Base-by-base conservation (phyloP, 2,888 invertebrate species). In the Tinea trinotella region DNA sequence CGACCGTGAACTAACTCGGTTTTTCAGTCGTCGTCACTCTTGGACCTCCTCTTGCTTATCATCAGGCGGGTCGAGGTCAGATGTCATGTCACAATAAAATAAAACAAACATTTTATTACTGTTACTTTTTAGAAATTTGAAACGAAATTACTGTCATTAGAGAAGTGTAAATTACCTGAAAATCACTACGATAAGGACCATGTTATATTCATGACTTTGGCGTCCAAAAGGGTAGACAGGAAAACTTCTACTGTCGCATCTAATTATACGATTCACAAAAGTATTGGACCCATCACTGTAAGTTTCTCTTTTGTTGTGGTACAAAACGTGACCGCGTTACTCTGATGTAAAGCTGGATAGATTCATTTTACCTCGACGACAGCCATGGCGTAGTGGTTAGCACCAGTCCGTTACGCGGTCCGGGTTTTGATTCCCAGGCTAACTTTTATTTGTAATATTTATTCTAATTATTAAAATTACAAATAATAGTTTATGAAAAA, bases 141-240 rank as follows among this genome's bases (percentile, higher is more conserved):
- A 6, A 50, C 24, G 10, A 50, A 50, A 15, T 15, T 50, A 13
- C 24, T 50, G 1, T 50, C 50, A 9, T 24, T 50, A 13, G 50
- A 50, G 12, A 24, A 24, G 13, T 50, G 50, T 12, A 50, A 50
- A 24, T 2, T 50, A 9, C n/a, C 24, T 24, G 50, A 50, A 22
- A 50, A 50, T 1, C 1, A n/a, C 1, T 50, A 18, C 4, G 50
- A 50, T 24, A 22, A 24, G 24, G 24, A 50, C 1, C 3, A 50
- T 12, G n/a, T 24, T 24, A 22, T 50, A n/a, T 13, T 2, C 22
- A 18, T 50, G 15, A 24, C 20, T 5, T 24, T 50, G 4, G 22
- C 50, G n/a, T 50, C 50, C 1, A 50, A 24, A 13, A 50, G 50
- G 18, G 3, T 50, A 13, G 24, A 50, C 15, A 22, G 50, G 12